Evolutionary conservation across 2,797 vertebrate genomes (phyloP), one percentile per base, ranked within the genome.

Genomic region (Hafferia zeledoni): DNA sequence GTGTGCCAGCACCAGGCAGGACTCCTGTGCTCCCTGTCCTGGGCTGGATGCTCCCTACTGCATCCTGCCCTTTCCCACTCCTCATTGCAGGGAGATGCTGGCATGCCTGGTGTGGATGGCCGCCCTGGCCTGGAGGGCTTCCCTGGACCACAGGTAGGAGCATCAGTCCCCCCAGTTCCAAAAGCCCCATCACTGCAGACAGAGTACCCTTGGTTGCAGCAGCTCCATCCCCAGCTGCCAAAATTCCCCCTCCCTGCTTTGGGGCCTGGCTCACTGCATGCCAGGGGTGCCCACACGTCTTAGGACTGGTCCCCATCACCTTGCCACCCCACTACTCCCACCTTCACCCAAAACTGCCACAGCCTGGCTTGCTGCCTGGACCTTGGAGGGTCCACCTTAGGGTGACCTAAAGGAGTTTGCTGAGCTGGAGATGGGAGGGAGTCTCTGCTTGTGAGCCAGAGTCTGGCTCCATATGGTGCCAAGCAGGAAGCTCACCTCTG

Each of bases 51-150:
- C 33, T 61, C 27, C 30, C 3, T 41, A 4, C n/a, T 60, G 41
- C 74, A 53, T 53, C 83, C 69, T n/a, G 1, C 50, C 35, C 37
- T 78, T 68, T 68, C 35, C 71, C 6, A 0, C 5, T 13, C 18
- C 65, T 46, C 5, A 0, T 33, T 77, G 24, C 78, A 98, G 98
- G 98, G 98, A 74, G 97, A 98, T 8, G 70, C 95, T 1, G 98
- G 99, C 87, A 11, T 96, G 27, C 57, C 97, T 6, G 96, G 99
- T 6, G 70, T 87, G 81, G 98, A 99, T 1, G 99, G 99, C 8
- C 98, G 96, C 10, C 98, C 98, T 0, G 99, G 99, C 22, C 84
- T 98, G 95, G 98, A 99, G 10, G 99, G 99, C 22, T 98, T 98
- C 56, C 98, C 98, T 0, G 99, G 99, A 89, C 98, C 98, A 18